These are phyloP conservation scores for Styela clava DNA, from an alignment of 23 tunicate species.

Conservation along the genomic window DNA sequence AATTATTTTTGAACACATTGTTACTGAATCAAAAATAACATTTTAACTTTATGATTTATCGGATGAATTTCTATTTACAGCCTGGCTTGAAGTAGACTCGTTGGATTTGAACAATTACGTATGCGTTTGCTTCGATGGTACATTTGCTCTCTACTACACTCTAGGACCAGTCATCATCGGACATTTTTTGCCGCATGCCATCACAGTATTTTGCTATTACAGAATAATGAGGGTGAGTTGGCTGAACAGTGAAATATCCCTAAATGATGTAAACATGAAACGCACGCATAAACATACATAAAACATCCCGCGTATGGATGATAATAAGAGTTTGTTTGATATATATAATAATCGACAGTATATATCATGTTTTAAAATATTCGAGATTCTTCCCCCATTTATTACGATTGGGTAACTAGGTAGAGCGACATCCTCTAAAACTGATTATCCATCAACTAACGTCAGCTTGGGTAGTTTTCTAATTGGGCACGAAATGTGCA, in stretches of 20 bases:
- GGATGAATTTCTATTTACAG: background rate
- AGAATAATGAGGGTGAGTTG: constrained; percentile 27
- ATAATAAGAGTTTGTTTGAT: no score
- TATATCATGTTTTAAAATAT: no score
- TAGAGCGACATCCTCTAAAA: no score
- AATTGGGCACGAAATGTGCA: no score
- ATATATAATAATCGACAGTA: no score
- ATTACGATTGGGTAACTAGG: no score
- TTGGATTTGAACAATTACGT: constrained; percentile 29
- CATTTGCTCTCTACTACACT: constrained; percentile 46
- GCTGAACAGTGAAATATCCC: no score
- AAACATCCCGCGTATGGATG: no score
- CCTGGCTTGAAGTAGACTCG: constrained; percentile 26
- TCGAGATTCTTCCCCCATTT: no score
- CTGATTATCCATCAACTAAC: no score
- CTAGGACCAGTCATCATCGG: constrained; percentile 48
- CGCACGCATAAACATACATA: background rate
- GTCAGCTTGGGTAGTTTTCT: no score
- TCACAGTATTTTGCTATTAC: constrained; percentile 33
- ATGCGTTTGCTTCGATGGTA: constrained; percentile 51
- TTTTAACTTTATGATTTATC: background rate
- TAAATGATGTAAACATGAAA: background rate
- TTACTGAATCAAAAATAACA: background rate
- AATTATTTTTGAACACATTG: background rate
- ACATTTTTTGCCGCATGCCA: constrained; percentile 45